Base-by-base conservation (phyloP, 2,113 vertebrate species). In the Pitta sordida region DNA sequence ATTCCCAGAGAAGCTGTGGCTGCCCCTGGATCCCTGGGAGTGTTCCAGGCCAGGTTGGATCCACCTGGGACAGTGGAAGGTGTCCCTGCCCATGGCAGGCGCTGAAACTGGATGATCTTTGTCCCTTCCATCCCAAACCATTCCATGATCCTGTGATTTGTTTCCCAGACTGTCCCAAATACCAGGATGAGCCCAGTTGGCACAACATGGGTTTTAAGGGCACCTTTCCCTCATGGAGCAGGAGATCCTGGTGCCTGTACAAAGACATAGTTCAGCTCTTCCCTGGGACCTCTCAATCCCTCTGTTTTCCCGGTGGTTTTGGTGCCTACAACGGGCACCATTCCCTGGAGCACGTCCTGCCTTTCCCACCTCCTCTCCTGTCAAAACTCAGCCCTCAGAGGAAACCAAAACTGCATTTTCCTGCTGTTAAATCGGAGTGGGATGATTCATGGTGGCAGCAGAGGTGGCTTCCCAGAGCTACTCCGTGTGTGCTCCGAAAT, bases 31-130 rank as follows among this genome's bases (percentile, higher is more conserved):
- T 56, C 52, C 70, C 24, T 58, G 70, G 53, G 0, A 75, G 4
- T 39, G 44, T 0, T 34, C 73, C 19, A 39, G 56, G n/a, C n/a
- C 71, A 37, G 27, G 44, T 0, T 49, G 71, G 58, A 59, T n/a
- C 9, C 2, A 2, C 55, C 37, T 79, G 48, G 37, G 49, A 14
- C 0, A 1, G 19, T 24, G 37, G 37, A 26, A 79, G 21, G 1
- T 52, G 59, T 78, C 48, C 32, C 48, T 78, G 48, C 7, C 10
- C 21, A 3, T 44, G 51, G n/a, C 15, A 7, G 7, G 39, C 7
- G 7, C 5, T 23, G 4, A 41, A 6, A 10, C 26, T 15, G 5
- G n/a, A 32, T 46, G 41, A 2, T 12, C 7, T 80, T 46, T 8
- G 34, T 48, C 13, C 10, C 4, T 55, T 19, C 39, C 49, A 5